These are phyloP conservation scores for Coregonus suidteri DNA, from an alignment of 2,797 vertebrate genomes.

Conservation along the genomic window DNA sequence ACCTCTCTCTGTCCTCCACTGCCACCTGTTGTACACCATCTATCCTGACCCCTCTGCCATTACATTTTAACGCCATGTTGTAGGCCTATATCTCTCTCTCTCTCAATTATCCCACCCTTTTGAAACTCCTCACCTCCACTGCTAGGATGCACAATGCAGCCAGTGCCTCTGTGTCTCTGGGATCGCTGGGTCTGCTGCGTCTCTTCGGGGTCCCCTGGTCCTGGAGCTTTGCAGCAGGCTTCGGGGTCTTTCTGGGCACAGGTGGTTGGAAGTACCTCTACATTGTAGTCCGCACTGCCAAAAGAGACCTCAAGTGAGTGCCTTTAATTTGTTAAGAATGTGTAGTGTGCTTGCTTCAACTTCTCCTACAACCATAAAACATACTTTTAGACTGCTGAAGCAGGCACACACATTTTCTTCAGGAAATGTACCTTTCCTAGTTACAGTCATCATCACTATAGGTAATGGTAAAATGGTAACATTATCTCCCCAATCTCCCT, in stretches of 20 bases:
- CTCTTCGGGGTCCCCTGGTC: constrained; percentile 86
- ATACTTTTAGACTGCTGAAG: not conserved
- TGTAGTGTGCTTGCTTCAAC: constrained; percentile 27
- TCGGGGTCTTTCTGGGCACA: constrained; percentile 83
- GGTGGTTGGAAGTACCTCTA: constrained; percentile 88
- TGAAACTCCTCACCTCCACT: constrained; percentile 21
- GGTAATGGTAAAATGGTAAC: constrained; percentile 67
- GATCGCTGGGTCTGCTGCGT: constrained; percentile 83
- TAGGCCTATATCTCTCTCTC: not conserved
- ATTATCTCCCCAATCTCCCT: constrained; percentile 39
- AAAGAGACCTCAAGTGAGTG: constrained; percentile 85
- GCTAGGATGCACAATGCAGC: constrained; percentile 78
- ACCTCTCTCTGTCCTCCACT: not conserved
- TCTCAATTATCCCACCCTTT: not conserved
- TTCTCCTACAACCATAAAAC: constrained; percentile 48
- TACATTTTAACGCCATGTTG: not conserved
- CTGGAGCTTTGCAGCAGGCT: constrained; percentile 84
- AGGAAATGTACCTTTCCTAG: not conserved
- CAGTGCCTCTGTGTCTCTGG: constrained; percentile 78
- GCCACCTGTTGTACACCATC: not conserved
- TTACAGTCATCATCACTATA: not conserved
- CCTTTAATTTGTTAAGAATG: constrained; percentile 12
- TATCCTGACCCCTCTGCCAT: not conserved
- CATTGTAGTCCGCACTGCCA: constrained; percentile 80
- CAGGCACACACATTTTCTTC: not conserved